Base-by-base conservation (phyloP, 1,140 invertebrate species). In the Meloidogyne hapla region DNA sequence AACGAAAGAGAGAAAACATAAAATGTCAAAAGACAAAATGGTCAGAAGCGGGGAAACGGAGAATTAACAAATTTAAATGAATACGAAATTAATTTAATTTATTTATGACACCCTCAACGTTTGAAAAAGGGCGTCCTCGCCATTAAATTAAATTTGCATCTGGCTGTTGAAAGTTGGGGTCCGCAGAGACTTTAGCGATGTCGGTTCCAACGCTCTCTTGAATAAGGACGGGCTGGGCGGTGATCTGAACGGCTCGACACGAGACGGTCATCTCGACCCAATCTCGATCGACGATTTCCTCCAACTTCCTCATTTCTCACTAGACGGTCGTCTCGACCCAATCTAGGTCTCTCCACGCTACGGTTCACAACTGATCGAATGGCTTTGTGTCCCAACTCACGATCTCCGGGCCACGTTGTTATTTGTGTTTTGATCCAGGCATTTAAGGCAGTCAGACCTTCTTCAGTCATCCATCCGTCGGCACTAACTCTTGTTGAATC, bases 401-500 rank as follows among this genome's bases (percentile, higher is more conserved):
- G 65, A 66, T 66, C 65, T 26, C 65, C 65, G 12, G 65, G 65
- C 15, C 33, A 66, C 5, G 33, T 38, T 12, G 65, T n/a, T 10
- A 64, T 12, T 12, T 64, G 63, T 6, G 63, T 25, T 12, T 64
- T 64, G 10, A 64, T 26, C 68, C 68, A 69, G 1, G 68, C 68
- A 38, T 69, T 69, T 9, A 69, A 21, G 25, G 68, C 38, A n/a
- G 40, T n/a, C 0, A 69, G 9, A 8, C 68, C 68, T 0, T 21
- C 68, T 9, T 69, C 68, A 9, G 26, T 69, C 68, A 69, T 33
- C 6, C 26, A 8, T 2, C 68, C 68, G 28, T 69, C 68, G 38
- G 68, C 26, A 3, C 21, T 69, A 38, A 69, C 68, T 33, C 38
- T 62, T 23, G 25, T 12, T 45, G 25, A 26, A 45, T 69, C 38